phyloP scores from a whole-genome alignment of 1,140 invertebrate species.

The Sminthurides bifidus region DNA sequence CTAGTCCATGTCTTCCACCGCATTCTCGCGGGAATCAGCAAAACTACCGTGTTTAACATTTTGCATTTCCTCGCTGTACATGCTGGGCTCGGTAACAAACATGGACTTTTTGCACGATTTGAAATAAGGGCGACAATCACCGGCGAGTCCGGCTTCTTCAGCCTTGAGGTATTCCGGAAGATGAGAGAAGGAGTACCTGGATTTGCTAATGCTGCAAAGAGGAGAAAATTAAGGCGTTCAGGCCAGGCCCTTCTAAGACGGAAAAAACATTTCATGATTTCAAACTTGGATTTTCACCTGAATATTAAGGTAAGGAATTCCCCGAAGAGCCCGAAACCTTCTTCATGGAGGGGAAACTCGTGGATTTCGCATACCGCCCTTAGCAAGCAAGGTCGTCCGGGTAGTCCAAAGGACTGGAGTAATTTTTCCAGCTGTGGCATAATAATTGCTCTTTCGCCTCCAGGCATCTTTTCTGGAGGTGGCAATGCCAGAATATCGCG shows the following conservation, averaged over 20 bases:
- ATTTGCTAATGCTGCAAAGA: slow-evolving; percentile 21
- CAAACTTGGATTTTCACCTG: slow-evolving; percentile 11
- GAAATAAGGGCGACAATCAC: slow-evolving; percentile 15
- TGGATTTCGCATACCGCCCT: slow-evolving; percentile 28
- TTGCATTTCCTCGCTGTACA: slow-evolving; percentile 10
- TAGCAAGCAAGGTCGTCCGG: slow-evolving; percentile 22
- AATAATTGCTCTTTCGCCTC: slow-evolving; percentile 16
- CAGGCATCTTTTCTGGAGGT: not conserved
- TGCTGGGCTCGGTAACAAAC: slow-evolving; percentile 16
- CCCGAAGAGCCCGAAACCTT: slow-evolving; percentile 24
- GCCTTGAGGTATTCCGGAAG: slow-evolving; percentile 19
- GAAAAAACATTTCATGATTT: not conserved
- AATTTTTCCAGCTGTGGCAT: slow-evolving; percentile 24
- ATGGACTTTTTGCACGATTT: slow-evolving; percentile 23
- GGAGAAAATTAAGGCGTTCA: not conserved
- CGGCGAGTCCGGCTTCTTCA: slow-evolving; percentile 21
- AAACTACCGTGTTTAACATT: not conserved
- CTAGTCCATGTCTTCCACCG: not conserved
- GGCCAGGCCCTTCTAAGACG: not conserved
- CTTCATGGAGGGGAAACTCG: slow-evolving; percentile 8
- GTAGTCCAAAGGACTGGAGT: slow-evolving; percentile 15
- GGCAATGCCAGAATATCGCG: slow-evolving; percentile 5
- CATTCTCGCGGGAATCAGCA: not conserved
- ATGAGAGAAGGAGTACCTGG: slow-evolving; percentile 16
- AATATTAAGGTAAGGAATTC: slow-evolving; percentile 23